phyloP scores from a whole-genome alignment of 2,113 vertebrate species.

The Chauna torquata region DNA sequence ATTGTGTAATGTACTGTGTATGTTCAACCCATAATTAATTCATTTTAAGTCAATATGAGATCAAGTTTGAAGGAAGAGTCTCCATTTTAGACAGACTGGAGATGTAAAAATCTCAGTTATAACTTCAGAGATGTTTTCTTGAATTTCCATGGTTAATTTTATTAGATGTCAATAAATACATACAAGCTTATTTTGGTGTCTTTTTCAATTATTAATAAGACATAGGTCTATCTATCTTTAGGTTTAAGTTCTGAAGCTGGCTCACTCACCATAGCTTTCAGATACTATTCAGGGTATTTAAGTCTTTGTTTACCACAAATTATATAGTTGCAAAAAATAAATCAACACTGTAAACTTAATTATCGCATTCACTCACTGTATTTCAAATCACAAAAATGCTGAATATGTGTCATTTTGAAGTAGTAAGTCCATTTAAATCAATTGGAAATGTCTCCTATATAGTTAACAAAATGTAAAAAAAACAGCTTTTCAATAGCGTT shows the following conservation, averaged over 20 bases:
- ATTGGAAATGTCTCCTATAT: not conserved
- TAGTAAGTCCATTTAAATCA: not conserved
- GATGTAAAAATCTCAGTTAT: not conserved
- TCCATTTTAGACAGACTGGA: not conserved
- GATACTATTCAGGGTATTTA: too few species aligned
- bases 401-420: not conserved
- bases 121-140: not conserved
- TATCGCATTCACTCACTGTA: not conserved
- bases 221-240: too few species aligned
- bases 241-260: too few species aligned
- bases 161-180: not conserved
- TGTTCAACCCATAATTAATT: not conserved
- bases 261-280: too few species aligned
- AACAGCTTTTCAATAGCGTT: not conserved
- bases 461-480: not conserved
- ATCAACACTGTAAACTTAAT: not conserved
- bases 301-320: too few species aligned
- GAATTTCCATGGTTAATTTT: not conserved
- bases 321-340: too few species aligned
- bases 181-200: not conserved
- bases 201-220: too few species aligned
- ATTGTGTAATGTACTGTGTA: not conserved
- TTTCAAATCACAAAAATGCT: not conserved
- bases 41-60: not conserved
- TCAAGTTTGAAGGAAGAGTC: not conserved